Conservation (phyloP, 2,797 vertebrate species). For the Cheirogaleus major region DNA sequence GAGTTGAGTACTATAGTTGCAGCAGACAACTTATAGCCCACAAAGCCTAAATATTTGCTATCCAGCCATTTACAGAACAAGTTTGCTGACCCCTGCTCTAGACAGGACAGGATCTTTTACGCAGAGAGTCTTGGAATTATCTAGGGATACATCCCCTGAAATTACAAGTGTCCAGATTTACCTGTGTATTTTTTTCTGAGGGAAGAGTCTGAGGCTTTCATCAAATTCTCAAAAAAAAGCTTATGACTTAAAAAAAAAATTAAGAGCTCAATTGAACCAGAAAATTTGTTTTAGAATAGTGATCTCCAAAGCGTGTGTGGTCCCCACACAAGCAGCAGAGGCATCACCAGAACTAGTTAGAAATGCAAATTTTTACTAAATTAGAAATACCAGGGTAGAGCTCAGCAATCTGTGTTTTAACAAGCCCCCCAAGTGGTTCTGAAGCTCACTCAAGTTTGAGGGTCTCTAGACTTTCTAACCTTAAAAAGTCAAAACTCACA, state of each 20-base stretch:
- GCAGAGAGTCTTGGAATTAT: not conserved
- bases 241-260: not conserved
- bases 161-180: not conserved
- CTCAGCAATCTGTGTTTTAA: not conserved
- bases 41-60: not conserved
- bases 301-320: not conserved
- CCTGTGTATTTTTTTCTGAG: not conserved
- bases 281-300: not conserved
- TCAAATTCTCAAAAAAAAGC: not conserved
- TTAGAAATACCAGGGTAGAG: not conserved
- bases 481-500: conserved; percentile 20
- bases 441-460: not conserved
- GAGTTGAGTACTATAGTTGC: no score
- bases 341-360: not conserved
- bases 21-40: not conserved
- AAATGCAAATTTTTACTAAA: not conserved
- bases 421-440: not conserved
- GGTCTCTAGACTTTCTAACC: not conserved
- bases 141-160: not conserved
- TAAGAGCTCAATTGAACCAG: not conserved
- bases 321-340: not conserved
- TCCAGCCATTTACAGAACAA: not conserved
- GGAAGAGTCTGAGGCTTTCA: not conserved
- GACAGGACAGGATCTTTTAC: not conserved
- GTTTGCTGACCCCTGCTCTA: not conserved